These are phyloP conservation scores for Neodiprion fabricii DNA, from an alignment of 1,140 invertebrate genomes.

Conservation along the genomic window DNA sequence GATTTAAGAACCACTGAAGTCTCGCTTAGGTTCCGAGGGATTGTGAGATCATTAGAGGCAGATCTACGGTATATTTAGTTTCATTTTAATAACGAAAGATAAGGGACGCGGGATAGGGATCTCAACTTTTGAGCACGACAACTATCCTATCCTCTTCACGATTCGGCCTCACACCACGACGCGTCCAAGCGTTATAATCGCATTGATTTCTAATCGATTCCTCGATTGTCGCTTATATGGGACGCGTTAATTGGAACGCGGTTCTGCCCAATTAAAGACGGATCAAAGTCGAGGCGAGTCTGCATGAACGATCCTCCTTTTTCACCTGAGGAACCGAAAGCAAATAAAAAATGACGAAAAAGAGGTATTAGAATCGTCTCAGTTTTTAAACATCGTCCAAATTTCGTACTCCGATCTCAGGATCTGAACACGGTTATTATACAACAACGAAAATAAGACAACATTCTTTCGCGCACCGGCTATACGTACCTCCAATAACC, in stretches of 20 bases:
- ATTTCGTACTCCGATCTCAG: no score
- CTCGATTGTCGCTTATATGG: constrained; percentile 44
- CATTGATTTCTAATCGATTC: constrained; percentile 57
- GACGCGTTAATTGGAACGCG: constrained; percentile 48
- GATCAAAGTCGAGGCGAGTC: neutral
- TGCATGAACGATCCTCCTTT: no score
- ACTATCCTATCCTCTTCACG: constrained; percentile 17
- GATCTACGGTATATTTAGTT: constrained; percentile 53
- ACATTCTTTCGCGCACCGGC: no score
- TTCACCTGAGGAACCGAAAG: no score
- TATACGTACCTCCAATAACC: neutral
- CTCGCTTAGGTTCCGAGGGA: neutral
- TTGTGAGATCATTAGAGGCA: constrained; percentile 43
- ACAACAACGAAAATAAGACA: no score
- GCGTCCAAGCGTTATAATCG: constrained; percentile 49
- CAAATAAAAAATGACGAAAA: no score
- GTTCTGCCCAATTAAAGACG: constrained; percentile 38
- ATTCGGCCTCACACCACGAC: constrained; percentile 37
- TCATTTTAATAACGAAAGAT: constrained; percentile 58
- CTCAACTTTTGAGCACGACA: constrained; percentile 21
- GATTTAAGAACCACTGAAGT: neutral
- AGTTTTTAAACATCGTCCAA: no score
- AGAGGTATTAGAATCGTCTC: no score
- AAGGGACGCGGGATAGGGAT: constrained; percentile 44
- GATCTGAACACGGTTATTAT: no score